Percentiles rank a stretch among this genome's conserved stretches.
phyloP scores from a whole-genome alignment of 2,888 invertebrate species.

The Erebia palarica region DNA sequence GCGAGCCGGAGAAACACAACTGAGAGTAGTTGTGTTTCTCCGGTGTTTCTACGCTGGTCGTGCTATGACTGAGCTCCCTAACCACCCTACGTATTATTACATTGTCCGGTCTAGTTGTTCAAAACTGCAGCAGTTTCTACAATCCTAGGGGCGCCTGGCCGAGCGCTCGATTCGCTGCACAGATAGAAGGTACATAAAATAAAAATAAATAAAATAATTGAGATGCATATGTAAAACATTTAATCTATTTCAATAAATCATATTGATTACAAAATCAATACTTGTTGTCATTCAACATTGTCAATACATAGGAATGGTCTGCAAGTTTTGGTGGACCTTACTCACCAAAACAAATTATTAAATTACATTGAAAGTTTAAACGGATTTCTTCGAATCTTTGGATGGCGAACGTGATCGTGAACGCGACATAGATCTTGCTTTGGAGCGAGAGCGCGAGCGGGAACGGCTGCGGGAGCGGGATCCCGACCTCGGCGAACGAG shows the following conservation, averaged over 20 bases:
- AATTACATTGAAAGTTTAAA: constrained; percentile 46
- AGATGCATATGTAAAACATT: constrained; percentile 23
- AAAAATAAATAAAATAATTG: not conserved
- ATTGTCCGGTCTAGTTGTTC: too few relatives aligned
- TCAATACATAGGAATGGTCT: constrained; percentile 66
- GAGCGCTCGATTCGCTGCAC: too few relatives aligned
- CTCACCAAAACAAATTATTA: constrained; percentile 22
- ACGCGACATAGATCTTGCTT: constrained; percentile 75
- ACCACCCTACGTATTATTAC: too few relatives aligned
- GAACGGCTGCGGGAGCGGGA: constrained; percentile 75
- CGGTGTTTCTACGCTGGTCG: too few relatives aligned
- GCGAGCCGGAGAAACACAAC: too few relatives aligned
- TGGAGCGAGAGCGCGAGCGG: constrained; percentile 79
- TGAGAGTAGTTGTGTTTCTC: too few relatives aligned
- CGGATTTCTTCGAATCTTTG: constrained; percentile 78
- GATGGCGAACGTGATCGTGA: constrained; percentile 77
- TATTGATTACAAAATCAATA: constrained; percentile 66
- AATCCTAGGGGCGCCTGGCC: too few relatives aligned
- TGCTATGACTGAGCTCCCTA: too few relatives aligned
- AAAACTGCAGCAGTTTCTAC: too few relatives aligned
- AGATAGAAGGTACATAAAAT: too few relatives aligned
- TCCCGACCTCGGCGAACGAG: constrained; percentile 80
- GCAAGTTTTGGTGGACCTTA: constrained; percentile 24
- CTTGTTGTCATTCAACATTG: constrained; percentile 46
- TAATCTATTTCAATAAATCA: constrained; percentile 51